Evolutionary conservation across 1,140 invertebrate genomes (phyloP).

Genomic region (Uloborus diversus): DNA sequence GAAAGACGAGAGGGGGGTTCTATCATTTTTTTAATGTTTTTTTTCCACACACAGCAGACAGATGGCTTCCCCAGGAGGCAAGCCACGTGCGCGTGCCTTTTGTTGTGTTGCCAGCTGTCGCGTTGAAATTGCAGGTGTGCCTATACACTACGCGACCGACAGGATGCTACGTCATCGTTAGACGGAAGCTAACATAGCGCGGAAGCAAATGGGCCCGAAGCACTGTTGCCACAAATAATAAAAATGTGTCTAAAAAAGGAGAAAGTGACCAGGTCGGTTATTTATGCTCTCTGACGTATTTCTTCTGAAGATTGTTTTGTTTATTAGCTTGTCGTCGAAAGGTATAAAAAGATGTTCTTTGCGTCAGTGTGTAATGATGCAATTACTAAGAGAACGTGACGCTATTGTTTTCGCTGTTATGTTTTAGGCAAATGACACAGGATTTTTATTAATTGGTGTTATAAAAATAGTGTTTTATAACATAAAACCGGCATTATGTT

Average conservation of each 20-base stretch:
- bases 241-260: slow-evolving; percentile 25
- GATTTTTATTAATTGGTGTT: too few species aligned
- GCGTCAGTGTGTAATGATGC: too few species aligned
- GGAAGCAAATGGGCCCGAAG: background rate
- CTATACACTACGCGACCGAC: slow-evolving; percentile 24
- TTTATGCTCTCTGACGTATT: background rate
- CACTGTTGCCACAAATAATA: too few species aligned
- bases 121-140: slow-evolving; percentile 47
- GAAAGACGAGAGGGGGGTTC: slow-evolving; percentile 11
- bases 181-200: slow-evolving; percentile 7
- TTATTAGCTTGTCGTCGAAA: background rate
- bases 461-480: too few species aligned
- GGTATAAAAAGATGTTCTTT: too few species aligned
- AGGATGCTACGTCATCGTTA: slow-evolving; percentile 38
- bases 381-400: too few species aligned
- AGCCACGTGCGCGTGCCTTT: slow-evolving; percentile 43
- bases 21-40: too few species aligned
- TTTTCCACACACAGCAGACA: slow-evolving; percentile 40
- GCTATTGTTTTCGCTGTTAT: too few species aligned
- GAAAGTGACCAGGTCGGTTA: slow-evolving; percentile 22
- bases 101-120: slow-evolving; percentile 53
- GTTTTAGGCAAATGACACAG: too few species aligned
- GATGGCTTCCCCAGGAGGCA: slow-evolving; percentile 41
- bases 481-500: too few species aligned
- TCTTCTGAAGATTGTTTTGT: background rate